Conservation (phyloP, 92 coral and sea anemone species). For the Porites evermanni region DNA sequence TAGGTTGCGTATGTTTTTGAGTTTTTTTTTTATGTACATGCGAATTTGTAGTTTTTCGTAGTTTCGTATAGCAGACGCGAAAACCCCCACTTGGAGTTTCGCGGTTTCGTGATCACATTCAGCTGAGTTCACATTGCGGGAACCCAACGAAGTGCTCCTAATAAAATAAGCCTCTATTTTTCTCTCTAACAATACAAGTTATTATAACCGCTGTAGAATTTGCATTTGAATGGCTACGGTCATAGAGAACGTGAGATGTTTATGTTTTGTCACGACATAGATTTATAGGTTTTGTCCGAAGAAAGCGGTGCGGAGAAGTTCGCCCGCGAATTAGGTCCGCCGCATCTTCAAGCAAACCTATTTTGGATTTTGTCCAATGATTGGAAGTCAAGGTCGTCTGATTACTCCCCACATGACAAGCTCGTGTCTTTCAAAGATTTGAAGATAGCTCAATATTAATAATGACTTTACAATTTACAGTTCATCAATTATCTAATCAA, state of each 20-base stretch:
- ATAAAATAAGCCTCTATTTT: conserved; percentile 11
- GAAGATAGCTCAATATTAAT: conserved; percentile 24
- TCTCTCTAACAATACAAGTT: conserved; percentile 7
- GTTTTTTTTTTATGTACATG: not conserved
- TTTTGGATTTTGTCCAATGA: conserved; percentile 9
- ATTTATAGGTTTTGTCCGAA: not conserved
- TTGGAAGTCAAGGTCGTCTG: conserved; percentile 20
- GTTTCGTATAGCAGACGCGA: not conserved
- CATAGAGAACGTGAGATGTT: conserved; percentile 9
- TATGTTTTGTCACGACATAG: conserved; percentile 34
- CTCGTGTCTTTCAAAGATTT: conserved; percentile 26
- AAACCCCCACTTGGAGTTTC: not conserved
- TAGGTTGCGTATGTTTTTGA: not conserved
- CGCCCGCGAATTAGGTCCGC: conserved; percentile 35
- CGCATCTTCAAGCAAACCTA: conserved; percentile 1
- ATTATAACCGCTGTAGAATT: not conserved
- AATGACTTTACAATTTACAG: conserved; percentile 22
- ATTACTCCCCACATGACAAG: conserved; percentile 16
- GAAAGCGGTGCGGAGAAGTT: not conserved
- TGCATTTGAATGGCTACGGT: conserved; percentile 35
- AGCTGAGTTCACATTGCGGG: conserved; percentile 20
- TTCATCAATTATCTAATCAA: conserved; percentile 31
- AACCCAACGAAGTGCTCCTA: conserved; percentile 1
- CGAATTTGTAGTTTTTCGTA: not conserved
- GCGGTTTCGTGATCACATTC: conserved; percentile 32